A percentile compares a stretch with the other conserved stretches of the same genome.
These are phyloP conservation scores for Hirtodrosophila confusa DNA, from an alignment of 2,888 invertebrate species.

Conservation along the genomic window DNA sequence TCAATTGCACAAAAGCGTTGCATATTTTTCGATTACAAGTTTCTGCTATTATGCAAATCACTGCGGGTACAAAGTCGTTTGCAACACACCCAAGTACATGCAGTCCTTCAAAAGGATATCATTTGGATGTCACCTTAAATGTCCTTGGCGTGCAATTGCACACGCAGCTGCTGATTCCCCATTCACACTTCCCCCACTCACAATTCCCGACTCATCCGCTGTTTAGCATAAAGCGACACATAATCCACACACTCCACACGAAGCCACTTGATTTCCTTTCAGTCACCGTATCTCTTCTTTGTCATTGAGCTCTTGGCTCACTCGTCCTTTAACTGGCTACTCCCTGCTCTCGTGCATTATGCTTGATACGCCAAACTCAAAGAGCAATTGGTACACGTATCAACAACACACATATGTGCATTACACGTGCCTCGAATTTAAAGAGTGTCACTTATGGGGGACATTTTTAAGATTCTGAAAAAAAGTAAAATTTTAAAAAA, in stretches of 20 bases:
- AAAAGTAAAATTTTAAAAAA: neutral
- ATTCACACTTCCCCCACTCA: neutral
- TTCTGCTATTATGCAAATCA: slow-evolving; percentile 47
- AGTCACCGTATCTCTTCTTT: slow-evolving; percentile 18
- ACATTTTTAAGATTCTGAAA: neutral
- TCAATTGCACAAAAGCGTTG: slow-evolving; percentile 3
- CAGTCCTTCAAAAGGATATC: slow-evolving; percentile 23
- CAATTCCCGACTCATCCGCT: slow-evolving; percentile 24
- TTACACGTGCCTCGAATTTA: neutral
- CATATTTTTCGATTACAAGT: slow-evolving; percentile 16
- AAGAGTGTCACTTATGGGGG: neutral
- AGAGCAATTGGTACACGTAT: slow-evolving; percentile 10
- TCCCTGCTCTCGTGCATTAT: neutral
- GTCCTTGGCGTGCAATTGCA: slow-evolving; percentile 39
- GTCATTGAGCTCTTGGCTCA: slow-evolving; percentile 14
- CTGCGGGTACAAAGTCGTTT: slow-evolving; percentile 15
- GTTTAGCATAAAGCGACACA: slow-evolving; percentile 50
- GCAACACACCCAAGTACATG: slow-evolving; percentile 2
- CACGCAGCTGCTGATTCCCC: slow-evolving; percentile 22
- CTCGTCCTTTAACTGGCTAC: neutral
- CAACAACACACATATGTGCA: neutral
- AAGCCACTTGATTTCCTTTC: slow-evolving; percentile 48
- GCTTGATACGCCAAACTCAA: slow-evolving; percentile 3
- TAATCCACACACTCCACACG: slow-evolving; percentile 51
- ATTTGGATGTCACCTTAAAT: slow-evolving; percentile 49